A percentile compares a stretch with the other conserved stretches of the same genome.
These are phyloP conservation scores for Oeneis ivallda DNA, from an alignment of 2,888 invertebrate species.

Conservation along the genomic window DNA sequence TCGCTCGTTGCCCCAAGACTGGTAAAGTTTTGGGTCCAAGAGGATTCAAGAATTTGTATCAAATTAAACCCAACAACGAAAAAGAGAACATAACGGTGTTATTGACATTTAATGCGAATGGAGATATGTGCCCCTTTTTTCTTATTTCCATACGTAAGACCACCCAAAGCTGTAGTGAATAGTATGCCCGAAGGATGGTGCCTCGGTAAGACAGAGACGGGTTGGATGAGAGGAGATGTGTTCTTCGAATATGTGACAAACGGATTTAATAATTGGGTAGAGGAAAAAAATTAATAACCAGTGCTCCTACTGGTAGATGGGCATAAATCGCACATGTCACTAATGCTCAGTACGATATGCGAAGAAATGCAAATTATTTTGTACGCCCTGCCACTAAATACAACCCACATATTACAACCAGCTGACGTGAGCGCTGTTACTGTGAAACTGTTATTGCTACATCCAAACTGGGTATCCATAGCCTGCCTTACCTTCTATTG, in stretches of 20 bases:
- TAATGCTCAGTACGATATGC: too few species aligned
- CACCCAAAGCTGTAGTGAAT: too few species aligned
- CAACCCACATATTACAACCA: too few species aligned
- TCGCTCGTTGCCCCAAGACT: conserved; percentile 44
- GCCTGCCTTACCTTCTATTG: too few species aligned
- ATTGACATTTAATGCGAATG: conserved; percentile 38
- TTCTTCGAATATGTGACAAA: conserved; percentile 3
- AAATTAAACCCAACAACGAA: too few species aligned
- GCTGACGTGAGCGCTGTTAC: too few species aligned
- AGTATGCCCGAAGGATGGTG: conserved; percentile 25
- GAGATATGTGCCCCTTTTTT: conserved; percentile 18
- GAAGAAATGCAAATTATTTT: too few species aligned
- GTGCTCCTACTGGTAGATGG: conserved; percentile 1
- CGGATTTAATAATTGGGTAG: not conserved
- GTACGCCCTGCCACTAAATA: too few species aligned
- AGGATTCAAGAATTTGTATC: conserved; percentile 44
- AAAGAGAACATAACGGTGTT: conserved; percentile 44
- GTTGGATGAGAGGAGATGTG: conserved; percentile 2
- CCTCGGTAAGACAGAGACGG: not conserved
- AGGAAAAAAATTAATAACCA: not conserved
- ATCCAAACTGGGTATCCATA: too few species aligned
- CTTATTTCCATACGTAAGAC: conserved; percentile 34
- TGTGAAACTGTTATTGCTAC: too few species aligned
- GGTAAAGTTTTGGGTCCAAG: conserved; percentile 47
- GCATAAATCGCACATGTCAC: too few species aligned